Evolutionary conservation across 2,797 vertebrate species (phyloP).

Genomic region (Notoglanidium macrostoma): DNA sequence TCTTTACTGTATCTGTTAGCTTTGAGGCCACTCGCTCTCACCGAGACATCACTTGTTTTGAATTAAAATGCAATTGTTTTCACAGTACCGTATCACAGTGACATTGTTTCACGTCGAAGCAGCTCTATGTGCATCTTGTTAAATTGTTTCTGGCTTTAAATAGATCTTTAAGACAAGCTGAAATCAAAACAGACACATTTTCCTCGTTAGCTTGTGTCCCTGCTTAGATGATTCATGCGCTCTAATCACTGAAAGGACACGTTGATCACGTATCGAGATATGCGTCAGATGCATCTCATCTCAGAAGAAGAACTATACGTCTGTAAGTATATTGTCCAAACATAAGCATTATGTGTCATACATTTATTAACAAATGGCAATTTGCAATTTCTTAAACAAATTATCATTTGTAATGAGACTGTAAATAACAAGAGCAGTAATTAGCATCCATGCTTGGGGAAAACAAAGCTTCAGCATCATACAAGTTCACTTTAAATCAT

Average conservation of each 20-base stretch:
- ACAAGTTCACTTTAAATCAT: neutral
- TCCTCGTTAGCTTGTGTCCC: neutral
- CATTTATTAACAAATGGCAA: neutral
- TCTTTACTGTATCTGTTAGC: neutral
- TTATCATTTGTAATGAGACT: neutral
- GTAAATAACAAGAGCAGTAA: neutral
- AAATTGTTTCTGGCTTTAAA: neutral
- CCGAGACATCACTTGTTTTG: neutral
- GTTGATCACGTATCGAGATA: neutral
- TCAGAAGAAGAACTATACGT: neutral
- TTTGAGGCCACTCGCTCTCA: too few relatives aligned
- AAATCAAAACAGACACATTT: constrained; percentile 16
- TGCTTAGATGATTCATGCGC: constrained; percentile 17
- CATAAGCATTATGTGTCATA: neutral
- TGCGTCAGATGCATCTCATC: too few relatives aligned
- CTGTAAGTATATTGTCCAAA: neutral
- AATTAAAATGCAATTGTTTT: neutral
- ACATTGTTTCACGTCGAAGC: neutral
- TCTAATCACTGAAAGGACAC: neutral
- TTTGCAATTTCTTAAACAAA: neutral
- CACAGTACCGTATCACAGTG: neutral
- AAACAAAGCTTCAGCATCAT: neutral
- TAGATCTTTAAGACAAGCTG: neutral
- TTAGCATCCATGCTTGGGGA: neutral
- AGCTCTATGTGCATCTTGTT: neutral